A percentile compares a stretch with the other conserved stretches of the same genome.
These are phyloP conservation scores for Alsophila aescularia DNA, from an alignment of 2,888 invertebrate genomes.

Conservation along the genomic window DNA sequence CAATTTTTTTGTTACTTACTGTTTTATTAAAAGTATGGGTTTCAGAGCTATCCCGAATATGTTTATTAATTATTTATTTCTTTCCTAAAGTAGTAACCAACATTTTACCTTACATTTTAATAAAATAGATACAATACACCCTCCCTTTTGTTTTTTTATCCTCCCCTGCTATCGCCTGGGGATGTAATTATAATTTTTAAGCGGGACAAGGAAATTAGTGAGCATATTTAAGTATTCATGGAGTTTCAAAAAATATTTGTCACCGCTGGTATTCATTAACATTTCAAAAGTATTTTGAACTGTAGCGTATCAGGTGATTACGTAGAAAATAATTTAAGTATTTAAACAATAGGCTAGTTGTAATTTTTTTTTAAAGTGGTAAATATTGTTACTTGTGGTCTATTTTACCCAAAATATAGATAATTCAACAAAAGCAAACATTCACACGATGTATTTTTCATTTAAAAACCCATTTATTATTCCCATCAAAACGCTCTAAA, in stretches of 20 bases:
- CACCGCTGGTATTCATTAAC: slow-evolving; percentile 3
- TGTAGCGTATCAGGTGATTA: neutral
- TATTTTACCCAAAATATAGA: too few relatives aligned
- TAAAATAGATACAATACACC: slow-evolving; percentile 32
- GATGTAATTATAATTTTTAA: slow-evolving; percentile 44
- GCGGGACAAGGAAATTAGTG: slow-evolving; percentile 39
- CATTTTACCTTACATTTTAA: slow-evolving; percentile 7
- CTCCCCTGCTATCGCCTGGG: slow-evolving; percentile 26
- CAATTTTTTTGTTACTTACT: too few relatives aligned
- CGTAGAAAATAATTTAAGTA: neutral
- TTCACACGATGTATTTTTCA: too few relatives aligned
- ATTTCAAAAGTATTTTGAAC: neutral
- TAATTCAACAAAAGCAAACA: too few relatives aligned
- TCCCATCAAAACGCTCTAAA: too few relatives aligned
- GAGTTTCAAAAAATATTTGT: slow-evolving; percentile 19
- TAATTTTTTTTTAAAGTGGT: too few relatives aligned
- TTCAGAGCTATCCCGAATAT: too few relatives aligned
- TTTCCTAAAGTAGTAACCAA: neutral
- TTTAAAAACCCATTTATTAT: too few relatives aligned
- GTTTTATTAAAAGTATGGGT: too few relatives aligned
- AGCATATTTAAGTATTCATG: slow-evolving; percentile 33
- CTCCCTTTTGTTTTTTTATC: slow-evolving; percentile 39
- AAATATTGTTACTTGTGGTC: too few relatives aligned
- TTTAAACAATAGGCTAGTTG: too few relatives aligned
- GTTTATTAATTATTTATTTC: neutral